Percentiles rank a stretch among this genome's conserved stretches.
These are phyloP conservation scores for Anodontia alba DNA, from an alignment of 2,888 invertebrate species.

Conservation along the genomic window DNA sequence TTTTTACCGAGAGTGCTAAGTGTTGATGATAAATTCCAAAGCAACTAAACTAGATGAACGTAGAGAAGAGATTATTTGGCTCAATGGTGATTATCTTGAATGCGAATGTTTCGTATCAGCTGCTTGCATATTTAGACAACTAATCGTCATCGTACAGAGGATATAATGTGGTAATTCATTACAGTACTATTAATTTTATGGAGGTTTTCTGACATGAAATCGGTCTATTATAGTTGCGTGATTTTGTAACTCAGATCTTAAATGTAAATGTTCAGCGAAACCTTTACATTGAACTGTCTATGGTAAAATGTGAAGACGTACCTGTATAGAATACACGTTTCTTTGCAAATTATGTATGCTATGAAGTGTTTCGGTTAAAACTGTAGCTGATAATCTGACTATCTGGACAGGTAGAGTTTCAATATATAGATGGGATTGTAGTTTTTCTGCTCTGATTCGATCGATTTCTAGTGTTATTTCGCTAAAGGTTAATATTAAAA, in stretches of 20 bases:
- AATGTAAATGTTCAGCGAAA: too few relatives aligned
- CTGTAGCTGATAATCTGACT: neutral
- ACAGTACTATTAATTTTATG: slow-evolving; percentile 8
- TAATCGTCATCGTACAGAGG: neutral
- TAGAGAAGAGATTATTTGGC: neutral
- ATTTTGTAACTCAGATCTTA: neutral
- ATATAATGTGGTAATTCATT: slow-evolving; percentile 9
- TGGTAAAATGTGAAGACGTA: too few relatives aligned
- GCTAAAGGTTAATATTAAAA: neutral
- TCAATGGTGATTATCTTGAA: neutral
- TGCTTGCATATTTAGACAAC: neutral
- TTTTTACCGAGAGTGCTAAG: too few relatives aligned
- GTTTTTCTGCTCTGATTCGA: neutral
- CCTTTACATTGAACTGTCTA: too few relatives aligned
- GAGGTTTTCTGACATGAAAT: neutral
- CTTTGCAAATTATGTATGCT: neutral
- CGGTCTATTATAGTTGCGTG: neutral
- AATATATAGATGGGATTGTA: neutral
- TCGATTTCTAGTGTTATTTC: slow-evolving; percentile 2
- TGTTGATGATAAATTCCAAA: slow-evolving; percentile 10
- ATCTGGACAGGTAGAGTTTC: neutral
- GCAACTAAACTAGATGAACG: neutral
- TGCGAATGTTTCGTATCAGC: neutral
- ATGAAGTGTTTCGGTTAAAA: neutral
- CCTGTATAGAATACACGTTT: neutral